Evolutionary conservation across 2,113 vertebrate species (phyloP), one percentile per base, ranked within the genome.

Genomic region (Empidonax alnorum): DNA sequence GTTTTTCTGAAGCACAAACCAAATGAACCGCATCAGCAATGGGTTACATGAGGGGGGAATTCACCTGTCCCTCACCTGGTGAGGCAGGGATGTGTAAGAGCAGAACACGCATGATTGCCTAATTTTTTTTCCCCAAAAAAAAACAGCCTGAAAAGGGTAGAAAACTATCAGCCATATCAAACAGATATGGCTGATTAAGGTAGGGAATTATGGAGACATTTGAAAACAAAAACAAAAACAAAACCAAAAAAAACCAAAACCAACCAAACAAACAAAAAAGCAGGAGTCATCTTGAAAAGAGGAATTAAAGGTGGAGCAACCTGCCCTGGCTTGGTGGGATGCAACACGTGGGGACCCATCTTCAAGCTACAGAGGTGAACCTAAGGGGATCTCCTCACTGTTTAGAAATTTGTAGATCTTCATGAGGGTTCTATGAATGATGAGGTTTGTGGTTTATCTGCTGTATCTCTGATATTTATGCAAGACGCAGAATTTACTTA

Each of bases 111-210:
- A 14, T 41, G 50, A 25, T 12, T 44, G 7, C 22, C 13, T n/a
- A 42, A 49, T 9, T 6, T 7, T 74, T 72, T 78, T 30, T 4
- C 3, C 13, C 39, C 21, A 6, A 3, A 3, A 3, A 33, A 0
- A 3, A 13, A n/a, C 68, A 79, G 53, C 4, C 22, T 13, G 27
- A 46, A 61, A n/a, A 56, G 17, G 33, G 17, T 76, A 72, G 37
- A 67, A 24, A 67, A 76, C 30, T 8, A 24, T 46, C 63, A 84
- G 3, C 6, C 17, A 46, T 17, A 27, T 23, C 27, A 33, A 71
- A 50, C 4, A 61, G 7, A 72, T 35, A 35, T 35, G 35, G 35
- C 35, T 35, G 76, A 50, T 46, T 75, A 61, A 56, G 27, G 1
- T 14, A 33, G 7, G 18, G 10, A 74, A 55, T 69, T 55, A 35